These are phyloP conservation scores for Tapirus terrestris DNA, from an alignment of 2,113 vertebrate species.

Conservation along the genomic window DNA sequence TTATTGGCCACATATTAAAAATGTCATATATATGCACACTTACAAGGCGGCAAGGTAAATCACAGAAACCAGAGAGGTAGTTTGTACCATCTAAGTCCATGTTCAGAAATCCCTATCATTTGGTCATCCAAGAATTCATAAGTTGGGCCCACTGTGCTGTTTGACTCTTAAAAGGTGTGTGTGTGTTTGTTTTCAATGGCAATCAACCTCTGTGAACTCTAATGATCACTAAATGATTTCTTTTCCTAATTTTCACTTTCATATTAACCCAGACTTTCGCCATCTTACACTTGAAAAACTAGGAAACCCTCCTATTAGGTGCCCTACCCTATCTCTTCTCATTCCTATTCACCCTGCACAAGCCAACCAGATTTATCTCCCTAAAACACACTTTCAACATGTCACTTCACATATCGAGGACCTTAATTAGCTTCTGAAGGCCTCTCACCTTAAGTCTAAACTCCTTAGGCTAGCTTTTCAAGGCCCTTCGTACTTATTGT, in stretches of 20 bases:
- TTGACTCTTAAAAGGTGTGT: not conserved
- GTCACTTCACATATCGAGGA: not conserved
- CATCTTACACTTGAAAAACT: not conserved
- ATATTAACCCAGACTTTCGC: slow-evolving; percentile 7
- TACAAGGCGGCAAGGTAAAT: slow-evolving; percentile 15
- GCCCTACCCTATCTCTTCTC: not conserved
- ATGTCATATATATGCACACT: not conserved
- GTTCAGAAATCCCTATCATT: slow-evolving; percentile 1
- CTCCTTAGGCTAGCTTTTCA: not conserved
- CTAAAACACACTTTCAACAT: slow-evolving; percentile 32
- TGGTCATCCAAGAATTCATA: slow-evolving; percentile 38
- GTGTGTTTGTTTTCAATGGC: not conserved
- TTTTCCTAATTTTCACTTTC: slow-evolving; percentile 20
- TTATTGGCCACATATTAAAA: slow-evolving; percentile 21
- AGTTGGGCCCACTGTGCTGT: not conserved
- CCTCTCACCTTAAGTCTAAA: slow-evolving; percentile 18
- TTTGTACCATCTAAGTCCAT: slow-evolving; percentile 14
- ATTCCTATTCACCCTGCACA: not conserved
- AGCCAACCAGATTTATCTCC: not conserved
- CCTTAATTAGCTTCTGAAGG: not conserved
- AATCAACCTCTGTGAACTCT: slow-evolving; percentile 15
- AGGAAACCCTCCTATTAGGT: not conserved
- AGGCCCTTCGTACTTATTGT: not conserved
- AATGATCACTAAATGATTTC: slow-evolving; percentile 49
- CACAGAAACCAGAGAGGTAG: not conserved